These are phyloP conservation scores for Drosophila pseudoananassae DNA, from an alignment of 1,140 invertebrate genomes.

Conservation along the genomic window DNA sequence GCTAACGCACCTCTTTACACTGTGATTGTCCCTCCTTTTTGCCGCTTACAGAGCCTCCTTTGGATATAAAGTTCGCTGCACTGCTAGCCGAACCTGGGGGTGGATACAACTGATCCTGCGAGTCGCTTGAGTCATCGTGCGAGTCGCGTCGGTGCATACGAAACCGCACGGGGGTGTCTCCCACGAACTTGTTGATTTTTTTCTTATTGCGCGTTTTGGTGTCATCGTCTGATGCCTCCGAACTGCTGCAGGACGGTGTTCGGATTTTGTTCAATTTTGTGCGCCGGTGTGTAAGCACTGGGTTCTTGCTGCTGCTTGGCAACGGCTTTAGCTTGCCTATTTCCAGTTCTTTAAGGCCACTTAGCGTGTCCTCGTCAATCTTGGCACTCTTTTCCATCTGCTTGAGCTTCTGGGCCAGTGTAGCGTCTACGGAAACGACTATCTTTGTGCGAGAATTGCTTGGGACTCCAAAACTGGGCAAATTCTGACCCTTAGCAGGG, in stretches of 20 bases:
- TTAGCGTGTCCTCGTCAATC: conserved; percentile 68
- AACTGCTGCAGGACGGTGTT: conserved; percentile 94
- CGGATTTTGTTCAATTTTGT: conserved; percentile 90
- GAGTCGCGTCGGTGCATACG: conserved; percentile 88
- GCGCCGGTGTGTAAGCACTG: conserved; percentile 85
- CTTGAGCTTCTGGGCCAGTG: conserved; percentile 74
- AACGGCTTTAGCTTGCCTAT: conserved; percentile 85
- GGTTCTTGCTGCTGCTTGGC: conserved; percentile 85
- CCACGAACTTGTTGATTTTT: conserved; percentile 89
- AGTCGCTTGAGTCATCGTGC: conserved; percentile 91
- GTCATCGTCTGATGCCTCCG: conserved; percentile 96
- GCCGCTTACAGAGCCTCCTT: conserved; percentile 63
- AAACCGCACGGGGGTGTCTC: conserved; percentile 85
- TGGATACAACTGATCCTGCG: conserved; percentile 87
- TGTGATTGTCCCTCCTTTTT: conserved; percentile 75
- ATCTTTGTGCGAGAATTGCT: conserved; percentile 71
- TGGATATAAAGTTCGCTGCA: conserved; percentile 60
- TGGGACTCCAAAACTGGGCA: conserved; percentile 48
- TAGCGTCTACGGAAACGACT: conserved; percentile 61
- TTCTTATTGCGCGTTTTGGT: conserved; percentile 92
- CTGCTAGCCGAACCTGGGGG: conserved; percentile 72
- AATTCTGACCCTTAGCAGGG: neutral
- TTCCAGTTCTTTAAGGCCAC: conserved; percentile 71
- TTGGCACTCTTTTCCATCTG: conserved; percentile 70
- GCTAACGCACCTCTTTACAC: conserved; percentile 56